phyloP scores from a whole-genome alignment of 2,888 invertebrate species.

The Noctua pronuba region DNA sequence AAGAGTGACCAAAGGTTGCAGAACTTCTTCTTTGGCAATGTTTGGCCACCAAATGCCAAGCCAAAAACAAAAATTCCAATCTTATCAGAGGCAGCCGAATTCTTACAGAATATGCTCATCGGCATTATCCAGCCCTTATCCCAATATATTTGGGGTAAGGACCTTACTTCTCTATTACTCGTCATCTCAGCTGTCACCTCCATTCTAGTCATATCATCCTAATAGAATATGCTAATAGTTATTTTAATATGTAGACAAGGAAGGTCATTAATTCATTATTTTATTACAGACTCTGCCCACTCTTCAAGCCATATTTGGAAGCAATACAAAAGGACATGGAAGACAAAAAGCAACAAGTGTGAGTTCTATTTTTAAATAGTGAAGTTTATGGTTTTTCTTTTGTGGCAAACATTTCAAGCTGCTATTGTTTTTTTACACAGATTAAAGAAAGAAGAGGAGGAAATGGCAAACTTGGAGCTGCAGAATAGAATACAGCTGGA shows the following conservation, averaged over 20 bases:
- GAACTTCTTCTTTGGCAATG: neutral
- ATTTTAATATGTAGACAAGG: neutral
- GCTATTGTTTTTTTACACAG: slow-evolving; percentile 59
- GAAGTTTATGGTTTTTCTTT: neutral
- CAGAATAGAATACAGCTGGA: slow-evolving; percentile 91
- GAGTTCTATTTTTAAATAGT: slow-evolving; percentile 66
- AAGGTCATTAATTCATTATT: slow-evolving; percentile 2
- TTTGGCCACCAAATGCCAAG: neutral
- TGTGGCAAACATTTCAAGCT: neutral
- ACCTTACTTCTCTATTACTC: too few relatives aligned
- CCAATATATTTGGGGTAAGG: too few relatives aligned
- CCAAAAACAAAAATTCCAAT: neutral
- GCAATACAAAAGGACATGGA: slow-evolving; percentile 97
- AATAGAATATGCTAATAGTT: neutral
- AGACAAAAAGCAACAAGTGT: slow-evolving; percentile 92
- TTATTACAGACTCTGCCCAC: slow-evolving; percentile 93
- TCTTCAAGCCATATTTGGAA: slow-evolving; percentile 97
- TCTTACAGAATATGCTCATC: neutral
- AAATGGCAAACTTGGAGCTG: slow-evolving; percentile 89
- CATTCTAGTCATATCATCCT: neutral
- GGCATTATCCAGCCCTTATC: too few relatives aligned
- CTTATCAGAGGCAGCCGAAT: neutral
- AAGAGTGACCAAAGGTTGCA: neutral
- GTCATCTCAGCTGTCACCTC: too few relatives aligned
- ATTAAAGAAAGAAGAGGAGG: slow-evolving; percentile 90